Conservation (phyloP, 1,140 invertebrate species). For the Platyscapa corneri region DNA sequence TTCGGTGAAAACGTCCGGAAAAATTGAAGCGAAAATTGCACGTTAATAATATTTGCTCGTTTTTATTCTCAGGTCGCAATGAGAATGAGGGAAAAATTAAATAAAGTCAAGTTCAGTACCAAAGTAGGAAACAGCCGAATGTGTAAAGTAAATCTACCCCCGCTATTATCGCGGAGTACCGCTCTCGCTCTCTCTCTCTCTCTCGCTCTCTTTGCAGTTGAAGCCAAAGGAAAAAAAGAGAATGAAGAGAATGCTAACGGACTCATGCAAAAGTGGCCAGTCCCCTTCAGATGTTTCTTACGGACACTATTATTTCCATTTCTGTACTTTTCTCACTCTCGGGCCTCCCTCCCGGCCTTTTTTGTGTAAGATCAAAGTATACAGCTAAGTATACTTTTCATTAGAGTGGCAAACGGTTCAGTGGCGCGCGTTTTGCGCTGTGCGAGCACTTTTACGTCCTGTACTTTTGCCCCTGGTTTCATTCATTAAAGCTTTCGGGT, state of each 20-base stretch:
- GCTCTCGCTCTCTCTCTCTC: background rate
- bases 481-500: slow-evolving; percentile 42
- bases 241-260: slow-evolving; percentile 25
- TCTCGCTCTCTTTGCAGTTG: background rate
- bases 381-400: slow-evolving; percentile 52
- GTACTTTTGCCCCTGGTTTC: background rate
- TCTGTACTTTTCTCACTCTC: slow-evolving; percentile 23
- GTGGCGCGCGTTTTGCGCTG: slow-evolving; percentile 25
- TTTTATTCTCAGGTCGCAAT: background rate
- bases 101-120: background rate
- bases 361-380: slow-evolving; percentile 48
- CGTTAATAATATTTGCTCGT: background rate
- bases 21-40: background rate
- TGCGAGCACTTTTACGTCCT: slow-evolving; percentile 22
- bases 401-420: slow-evolving; percentile 44
- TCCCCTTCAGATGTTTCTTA: slow-evolving; percentile 14
- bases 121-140: background rate
- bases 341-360: slow-evolving; percentile 22
- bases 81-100: slow-evolving; percentile 3
- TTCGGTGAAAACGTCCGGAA: background rate
- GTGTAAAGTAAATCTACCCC: slow-evolving; percentile 19
- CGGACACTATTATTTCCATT: slow-evolving; percentile 48
- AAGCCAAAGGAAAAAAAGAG: slow-evolving; percentile 13
- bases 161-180: slow-evolving; percentile 30
- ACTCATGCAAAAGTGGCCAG: slow-evolving; percentile 35